phyloP scores from a whole-genome alignment of 2,888 invertebrate genomes.

The Lagria hirta region DNA sequence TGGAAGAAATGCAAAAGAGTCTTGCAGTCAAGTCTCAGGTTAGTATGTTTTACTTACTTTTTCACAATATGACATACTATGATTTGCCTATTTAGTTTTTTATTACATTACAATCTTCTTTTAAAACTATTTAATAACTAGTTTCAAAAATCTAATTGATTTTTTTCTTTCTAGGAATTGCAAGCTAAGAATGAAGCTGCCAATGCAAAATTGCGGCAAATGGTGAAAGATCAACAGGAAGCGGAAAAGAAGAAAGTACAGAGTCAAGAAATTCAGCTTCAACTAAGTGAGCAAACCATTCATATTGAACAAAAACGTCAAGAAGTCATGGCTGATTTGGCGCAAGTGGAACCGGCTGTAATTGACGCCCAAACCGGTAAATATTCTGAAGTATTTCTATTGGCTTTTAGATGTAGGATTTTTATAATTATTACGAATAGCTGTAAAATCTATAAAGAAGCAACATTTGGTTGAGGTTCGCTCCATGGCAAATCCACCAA shows the following conservation, averaged over 20 bases:
- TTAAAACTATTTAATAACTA: no score
- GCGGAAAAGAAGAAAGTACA: conserved; percentile 99
- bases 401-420: conserved; percentile 6
- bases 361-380: conserved; percentile 95
- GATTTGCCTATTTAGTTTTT: no score
- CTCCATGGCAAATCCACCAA: conserved; percentile 93
- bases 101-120: no score
- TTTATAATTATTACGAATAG: conserved; percentile 53
- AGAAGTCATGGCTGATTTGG: conserved; percentile 94
- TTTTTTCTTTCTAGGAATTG: conserved; percentile 64
- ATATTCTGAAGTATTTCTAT: conserved; percentile 3
- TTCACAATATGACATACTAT: no score
- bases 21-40: conserved; percentile 93
- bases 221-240: conserved; percentile 99
- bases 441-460: conserved; percentile 95
- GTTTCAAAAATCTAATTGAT: no score
- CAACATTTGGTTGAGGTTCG: conserved; percentile 93
- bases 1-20: conserved; percentile 99
- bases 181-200: conserved; percentile 99
- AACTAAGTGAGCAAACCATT: conserved; percentile 83
- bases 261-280: conserved; percentile 90
- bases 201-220: conserved; percentile 97
- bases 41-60: no score
- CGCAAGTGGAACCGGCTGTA: conserved; percentile 97
- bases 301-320: conserved; percentile 92